phyloP scores from a whole-genome alignment of 2,888 invertebrate species.

The Dasysyrphus tricinctus region DNA sequence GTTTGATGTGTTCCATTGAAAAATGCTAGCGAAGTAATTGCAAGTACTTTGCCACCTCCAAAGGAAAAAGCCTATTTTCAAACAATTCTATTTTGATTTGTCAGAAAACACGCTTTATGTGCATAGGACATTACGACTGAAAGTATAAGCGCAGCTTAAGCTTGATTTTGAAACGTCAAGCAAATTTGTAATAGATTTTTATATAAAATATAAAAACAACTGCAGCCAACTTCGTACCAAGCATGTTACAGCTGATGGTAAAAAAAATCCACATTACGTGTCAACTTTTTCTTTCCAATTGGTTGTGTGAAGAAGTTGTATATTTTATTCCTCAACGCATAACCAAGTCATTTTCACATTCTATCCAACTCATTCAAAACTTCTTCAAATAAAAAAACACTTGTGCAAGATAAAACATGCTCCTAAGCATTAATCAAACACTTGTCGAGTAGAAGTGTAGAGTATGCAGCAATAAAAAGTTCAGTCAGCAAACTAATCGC shows the following conservation, averaged over 20 bases:
- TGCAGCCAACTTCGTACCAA: constrained; percentile 57
- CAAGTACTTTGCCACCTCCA: too few species aligned
- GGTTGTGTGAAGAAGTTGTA: constrained; percentile 42
- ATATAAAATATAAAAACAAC: neutral
- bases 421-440: neutral
- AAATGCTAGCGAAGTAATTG: too few species aligned
- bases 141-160: too few species aligned
- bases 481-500: neutral
- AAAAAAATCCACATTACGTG: constrained; percentile 66
- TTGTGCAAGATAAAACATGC: constrained; percentile 1
- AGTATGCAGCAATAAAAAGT: constrained; percentile 42
- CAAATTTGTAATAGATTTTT: too few species aligned
- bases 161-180: too few species aligned
- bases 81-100: too few species aligned
- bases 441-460: constrained; percentile 23
- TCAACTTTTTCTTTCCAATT: constrained; percentile 60
- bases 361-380: neutral
- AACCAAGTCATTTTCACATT: neutral
- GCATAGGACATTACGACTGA: too few species aligned
- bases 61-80: too few species aligned
- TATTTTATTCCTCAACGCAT: constrained; percentile 22
- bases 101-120: too few species aligned
- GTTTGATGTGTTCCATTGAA: too few species aligned
- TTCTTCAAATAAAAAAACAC: constrained; percentile 5
- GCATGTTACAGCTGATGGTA: constrained; percentile 59